Evolutionary conservation across 2,888 invertebrate genomes (phyloP).

Genomic region (Calephelis perditalis): DNA sequence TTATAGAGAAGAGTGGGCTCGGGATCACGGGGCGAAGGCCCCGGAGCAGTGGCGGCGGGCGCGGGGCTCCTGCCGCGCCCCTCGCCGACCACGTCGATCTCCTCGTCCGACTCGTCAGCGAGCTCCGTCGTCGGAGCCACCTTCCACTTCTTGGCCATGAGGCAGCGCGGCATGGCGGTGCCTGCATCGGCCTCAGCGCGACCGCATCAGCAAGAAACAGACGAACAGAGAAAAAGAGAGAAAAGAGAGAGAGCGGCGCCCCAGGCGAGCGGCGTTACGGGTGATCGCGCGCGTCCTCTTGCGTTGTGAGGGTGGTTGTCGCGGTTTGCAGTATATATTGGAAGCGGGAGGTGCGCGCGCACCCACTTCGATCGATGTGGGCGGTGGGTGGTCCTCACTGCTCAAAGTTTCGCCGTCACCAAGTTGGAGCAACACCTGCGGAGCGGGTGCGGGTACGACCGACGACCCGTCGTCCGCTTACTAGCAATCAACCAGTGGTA

Average conservation of each 20-base stretch:
- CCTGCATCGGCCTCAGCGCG: slow-evolving; percentile 76
- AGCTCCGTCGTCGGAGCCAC: slow-evolving; percentile 78
- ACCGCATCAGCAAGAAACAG: slow-evolving; percentile 74
- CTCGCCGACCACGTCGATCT: slow-evolving; percentile 93
- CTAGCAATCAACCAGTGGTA: slow-evolving; percentile 65
- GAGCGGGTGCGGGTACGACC: slow-evolving; percentile 31
- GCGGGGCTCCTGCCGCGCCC: slow-evolving; percentile 79
- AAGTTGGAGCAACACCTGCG: slow-evolving; percentile 59
- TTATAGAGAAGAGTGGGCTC: slow-evolving; percentile 87
- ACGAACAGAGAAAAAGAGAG: slow-evolving; percentile 75
- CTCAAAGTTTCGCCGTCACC: slow-evolving; percentile 55
- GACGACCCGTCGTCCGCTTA: slow-evolving; percentile 30
- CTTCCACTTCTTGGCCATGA: slow-evolving; percentile 98
- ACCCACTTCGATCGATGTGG: slow-evolving; percentile 61
- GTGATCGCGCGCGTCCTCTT: slow-evolving; percentile 76
- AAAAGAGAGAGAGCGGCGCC: slow-evolving; percentile 76
- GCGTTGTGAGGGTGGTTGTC: slow-evolving; percentile 72
- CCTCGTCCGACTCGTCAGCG: slow-evolving; percentile 84
- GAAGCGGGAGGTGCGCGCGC: slow-evolving; percentile 63
- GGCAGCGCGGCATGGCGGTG: slow-evolving; percentile 93
- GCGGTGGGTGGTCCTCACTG: slow-evolving; percentile 44
- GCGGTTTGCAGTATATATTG: slow-evolving; percentile 69
- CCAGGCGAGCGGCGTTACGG: slow-evolving; percentile 71
- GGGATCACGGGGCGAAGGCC: slow-evolving; percentile 83
- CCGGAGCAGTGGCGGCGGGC: slow-evolving; percentile 79